Evolutionary conservation across 2,113 vertebrate species (phyloP).

Genomic region (Aramus guarauna): DNA sequence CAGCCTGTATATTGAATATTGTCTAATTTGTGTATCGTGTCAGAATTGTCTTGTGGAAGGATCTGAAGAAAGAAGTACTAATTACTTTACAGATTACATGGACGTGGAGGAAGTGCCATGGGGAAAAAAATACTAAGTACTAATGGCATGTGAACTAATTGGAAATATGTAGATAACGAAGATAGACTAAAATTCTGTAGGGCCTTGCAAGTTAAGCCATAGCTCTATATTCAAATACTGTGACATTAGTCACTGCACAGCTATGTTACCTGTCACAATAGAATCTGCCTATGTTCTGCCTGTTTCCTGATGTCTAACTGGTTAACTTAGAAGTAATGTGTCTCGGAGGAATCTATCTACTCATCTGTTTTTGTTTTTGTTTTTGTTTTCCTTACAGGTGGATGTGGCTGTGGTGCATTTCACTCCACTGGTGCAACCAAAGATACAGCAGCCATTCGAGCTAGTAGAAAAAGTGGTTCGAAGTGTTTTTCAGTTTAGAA

Average conservation of each 20-base stretch:
- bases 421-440: constrained; percentile 84
- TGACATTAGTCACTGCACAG: not conserved
- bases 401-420: constrained; percentile 93
- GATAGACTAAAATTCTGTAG: not conserved
- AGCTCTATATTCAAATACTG: not conserved
- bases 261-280: not conserved
- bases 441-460: constrained; percentile 90
- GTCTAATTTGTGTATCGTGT: constrained; percentile 23
- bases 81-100: constrained; percentile 44
- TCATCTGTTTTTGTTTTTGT: not conserved
- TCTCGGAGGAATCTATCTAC: not conserved
- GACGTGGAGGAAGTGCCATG: not conserved
- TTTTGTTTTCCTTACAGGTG: constrained; percentile 72
- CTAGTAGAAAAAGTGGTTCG: constrained; percentile 91
- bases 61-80: constrained; percentile 34
- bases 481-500: constrained; percentile 89
- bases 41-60: constrained; percentile 36
- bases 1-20: not conserved
- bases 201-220: not conserved
- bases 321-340: not conserved
- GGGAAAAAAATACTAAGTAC: not conserved
- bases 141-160: constrained; percentile 15
- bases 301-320: not conserved
- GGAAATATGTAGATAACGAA: constrained; percentile 34
- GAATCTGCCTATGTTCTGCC: not conserved